Evolutionary conservation across 2,113 vertebrate genomes (phyloP).

Genomic region (Tachuris rubrigastra): DNA sequence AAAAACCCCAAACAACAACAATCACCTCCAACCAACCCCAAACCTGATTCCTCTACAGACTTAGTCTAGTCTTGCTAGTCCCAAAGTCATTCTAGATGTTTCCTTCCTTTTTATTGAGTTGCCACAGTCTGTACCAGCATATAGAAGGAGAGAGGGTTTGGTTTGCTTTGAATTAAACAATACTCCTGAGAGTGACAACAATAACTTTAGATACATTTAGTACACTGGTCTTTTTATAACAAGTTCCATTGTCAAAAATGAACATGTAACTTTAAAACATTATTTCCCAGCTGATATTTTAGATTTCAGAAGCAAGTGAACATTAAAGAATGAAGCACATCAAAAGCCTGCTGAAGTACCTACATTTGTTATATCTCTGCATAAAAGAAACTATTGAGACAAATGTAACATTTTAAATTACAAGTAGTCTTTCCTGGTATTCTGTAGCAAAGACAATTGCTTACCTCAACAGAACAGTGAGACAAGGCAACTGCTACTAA

Average conservation of each 20-base stretch:
- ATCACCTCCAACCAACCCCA: background rate
- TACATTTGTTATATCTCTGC: background rate
- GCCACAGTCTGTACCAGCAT: background rate
- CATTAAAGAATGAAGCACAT: background rate
- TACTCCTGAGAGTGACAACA: background rate
- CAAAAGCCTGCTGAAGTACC: background rate
- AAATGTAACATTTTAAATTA: background rate
- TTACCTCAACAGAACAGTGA: constrained; percentile 92
- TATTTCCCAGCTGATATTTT: background rate
- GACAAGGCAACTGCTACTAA: constrained; percentile 89
- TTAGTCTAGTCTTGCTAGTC: background rate
- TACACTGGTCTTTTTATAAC: background rate
- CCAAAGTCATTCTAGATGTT: background rate
- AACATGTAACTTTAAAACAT: background rate
- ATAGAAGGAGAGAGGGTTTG: background rate
- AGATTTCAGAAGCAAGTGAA: background rate
- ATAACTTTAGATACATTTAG: background rate
- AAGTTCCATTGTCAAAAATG: background rate
- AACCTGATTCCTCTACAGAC: background rate
- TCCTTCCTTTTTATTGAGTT: background rate
- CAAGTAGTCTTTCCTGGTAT: background rate
- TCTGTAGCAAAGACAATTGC: background rate
- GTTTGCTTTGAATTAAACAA: background rate
- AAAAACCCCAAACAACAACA: background rate
- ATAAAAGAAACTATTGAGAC: background rate